Base-by-base conservation (phyloP, 2,797 vertebrate species). In the Phrynocephalus forsythii region DNA sequence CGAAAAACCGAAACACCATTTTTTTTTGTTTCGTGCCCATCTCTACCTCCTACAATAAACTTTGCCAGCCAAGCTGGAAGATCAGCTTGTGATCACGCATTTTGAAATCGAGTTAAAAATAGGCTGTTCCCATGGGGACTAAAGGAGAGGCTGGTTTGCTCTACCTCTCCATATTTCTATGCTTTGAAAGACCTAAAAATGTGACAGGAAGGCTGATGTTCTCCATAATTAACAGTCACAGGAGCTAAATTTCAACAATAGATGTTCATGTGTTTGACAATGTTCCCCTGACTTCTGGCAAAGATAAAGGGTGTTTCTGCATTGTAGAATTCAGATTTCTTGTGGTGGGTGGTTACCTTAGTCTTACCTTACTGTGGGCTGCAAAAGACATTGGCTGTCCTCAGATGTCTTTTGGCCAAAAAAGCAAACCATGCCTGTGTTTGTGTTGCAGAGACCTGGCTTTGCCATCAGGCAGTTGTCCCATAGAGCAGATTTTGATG, bases 21-120 rank as follows among this genome's bases (percentile, higher is more conserved):
- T 33, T 33, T 33, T 33, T 33, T 33, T 33, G 33, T 33, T 33
- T 33, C 33, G 33, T 33, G 33, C 33, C 33, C 33, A 33, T 33
- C 33, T 33, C 33, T 33, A 33, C 44, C 44, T 72, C 48, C 63
- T 30, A 33, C 7, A 13, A 82, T 68, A 68, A 76, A 82, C 8
- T 7, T 4, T 69, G 8, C 22, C 78, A 38, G 63, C 26, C 77
- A 69, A 52, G 16, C 52, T 38, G 26, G 50, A 72, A 80, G 30
- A 69, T 78, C 73, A 56, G 9, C 24, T 78, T 78, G 9, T 77
- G 18, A 84, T 50, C 50, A 0, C 80, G 38, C 22, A 24, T 72
- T 52, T 56, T 78, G 48, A 88, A 92, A 38, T 3, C 9, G 68
- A 26, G 76, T 87, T 78, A 91, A 86, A 91, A 76, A 78, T 0